Base-by-base conservation (phyloP, 2,888 invertebrate species). In the Lithophane semibrunnea region DNA sequence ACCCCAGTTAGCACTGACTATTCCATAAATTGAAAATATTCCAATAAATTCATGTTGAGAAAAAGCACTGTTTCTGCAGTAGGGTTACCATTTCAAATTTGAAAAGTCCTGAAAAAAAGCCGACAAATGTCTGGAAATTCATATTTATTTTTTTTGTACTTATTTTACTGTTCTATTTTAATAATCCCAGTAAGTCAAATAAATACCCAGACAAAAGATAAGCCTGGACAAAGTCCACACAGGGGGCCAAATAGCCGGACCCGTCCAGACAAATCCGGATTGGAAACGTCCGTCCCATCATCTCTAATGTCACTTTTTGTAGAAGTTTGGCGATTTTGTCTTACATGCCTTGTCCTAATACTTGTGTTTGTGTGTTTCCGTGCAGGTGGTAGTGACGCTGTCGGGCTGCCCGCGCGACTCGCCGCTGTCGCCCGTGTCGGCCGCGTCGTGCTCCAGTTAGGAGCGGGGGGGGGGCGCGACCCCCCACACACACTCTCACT, bases 401-500 rank as follows among this genome's bases (percentile, higher is more conserved):
- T 99, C 99, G 91, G 99, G 99, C 83, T 99, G 99, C 96, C 97
- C 98, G 93, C 97, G 98, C 89, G 98, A 98, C 96, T 98, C 98
- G 85, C 98, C 98, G 88, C 98, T 98, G 96, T 98, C 98, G 92
- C 98, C 98, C 89, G 97, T 98, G 95, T 98, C 98, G 94, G 98
- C 98, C 91, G 99, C 99, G 83, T 98, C 98, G 91, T 99, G 99
- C 93, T 98, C 98, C 98, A 99, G 99, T 98, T 99, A 99, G 98
- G 97, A 96, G 91, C 91, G 97, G 96, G 95, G 95, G 97, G 97
- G 97, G 97, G 97, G 93, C 94, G 96, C 96, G 95, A 96, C 96
- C 96, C 97, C 97, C 95, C 96, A 94, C 91, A 95, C 96, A 77
- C 95, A 94, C 90, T 94, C 95, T 78, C 96, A 96, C 93, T 97